phyloP scores from a whole-genome alignment of 2,113 vertebrate genomes.

The Dicerorhinus sumatrensis region DNA sequence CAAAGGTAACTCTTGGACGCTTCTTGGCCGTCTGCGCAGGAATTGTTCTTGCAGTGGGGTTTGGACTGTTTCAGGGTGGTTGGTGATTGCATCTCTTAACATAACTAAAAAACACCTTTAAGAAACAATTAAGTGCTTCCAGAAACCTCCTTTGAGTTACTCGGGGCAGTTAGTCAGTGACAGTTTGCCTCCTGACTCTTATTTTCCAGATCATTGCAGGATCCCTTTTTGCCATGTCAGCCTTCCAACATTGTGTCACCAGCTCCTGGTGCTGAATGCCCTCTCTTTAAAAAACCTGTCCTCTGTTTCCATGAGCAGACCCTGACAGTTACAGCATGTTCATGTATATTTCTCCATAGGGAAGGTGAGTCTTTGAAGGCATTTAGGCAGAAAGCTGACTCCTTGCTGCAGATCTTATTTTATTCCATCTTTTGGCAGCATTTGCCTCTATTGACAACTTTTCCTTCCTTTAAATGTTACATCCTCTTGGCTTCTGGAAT shows the following conservation, averaged over 20 bases:
- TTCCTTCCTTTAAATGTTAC: background rate
- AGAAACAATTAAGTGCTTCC: no score
- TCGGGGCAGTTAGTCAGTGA: no score
- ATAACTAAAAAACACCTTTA: no score
- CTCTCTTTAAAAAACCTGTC: background rate
- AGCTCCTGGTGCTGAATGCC: background rate
- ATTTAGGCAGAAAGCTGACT: background rate
- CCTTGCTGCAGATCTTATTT: background rate
- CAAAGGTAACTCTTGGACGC: no score
- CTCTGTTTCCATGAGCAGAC: background rate
- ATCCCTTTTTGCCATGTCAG: background rate
- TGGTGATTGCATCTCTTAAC: no score
- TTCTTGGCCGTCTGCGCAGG: no score
- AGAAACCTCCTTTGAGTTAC: no score
- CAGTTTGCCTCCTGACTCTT: background rate
- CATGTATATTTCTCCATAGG: background rate
- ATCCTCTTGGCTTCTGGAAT: background rate
- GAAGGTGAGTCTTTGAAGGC: background rate
- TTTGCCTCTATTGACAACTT: background rate
- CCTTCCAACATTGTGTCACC: rapidly evolving
- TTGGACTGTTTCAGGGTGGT: no score
- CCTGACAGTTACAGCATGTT: background rate
- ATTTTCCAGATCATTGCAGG: background rate
- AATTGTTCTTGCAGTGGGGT: no score
- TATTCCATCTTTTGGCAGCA: background rate